phyloP scores from a whole-genome alignment of 2,113 vertebrate genomes.

The Planiliza haematocheilus region DNA sequence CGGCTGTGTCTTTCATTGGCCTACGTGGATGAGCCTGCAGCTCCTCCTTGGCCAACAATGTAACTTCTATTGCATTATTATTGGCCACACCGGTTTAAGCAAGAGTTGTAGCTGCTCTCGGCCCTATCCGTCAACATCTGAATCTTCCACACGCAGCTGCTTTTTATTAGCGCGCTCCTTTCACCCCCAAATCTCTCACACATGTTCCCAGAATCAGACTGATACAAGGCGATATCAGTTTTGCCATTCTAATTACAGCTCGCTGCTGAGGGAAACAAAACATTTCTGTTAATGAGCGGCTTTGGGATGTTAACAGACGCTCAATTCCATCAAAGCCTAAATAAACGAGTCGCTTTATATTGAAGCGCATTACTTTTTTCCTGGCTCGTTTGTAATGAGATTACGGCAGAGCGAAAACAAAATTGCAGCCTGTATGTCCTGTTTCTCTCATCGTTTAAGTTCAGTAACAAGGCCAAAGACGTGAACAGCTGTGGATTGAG shows the following conservation, averaged over 20 bases:
- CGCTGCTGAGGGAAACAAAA: constrained; percentile 70
- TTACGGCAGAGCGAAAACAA: constrained; percentile 1
- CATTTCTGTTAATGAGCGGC: constrained; percentile 77
- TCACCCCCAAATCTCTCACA: constrained; percentile 82
- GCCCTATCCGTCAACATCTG: constrained; percentile 71
- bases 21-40: constrained; percentile 40
- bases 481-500: constrained; percentile 51
- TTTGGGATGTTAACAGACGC: constrained; percentile 61
- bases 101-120: constrained; percentile 69
- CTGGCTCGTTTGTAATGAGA: constrained; percentile 55
- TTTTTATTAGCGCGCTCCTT: constrained; percentile 76
- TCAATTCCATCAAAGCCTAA: constrained; percentile 47
- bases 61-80: constrained; percentile 74
- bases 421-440: not conserved
- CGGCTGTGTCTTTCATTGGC: constrained; percentile 57
- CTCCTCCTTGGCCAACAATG: constrained; percentile 66
- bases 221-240: constrained; percentile 83
- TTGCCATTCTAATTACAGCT: constrained; percentile 83
- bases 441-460: constrained; percentile 22
- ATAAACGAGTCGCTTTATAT: constrained; percentile 61
- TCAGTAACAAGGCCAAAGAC: constrained; percentile 27
- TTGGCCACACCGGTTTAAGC: constrained; percentile 71
- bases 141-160: constrained; percentile 79
- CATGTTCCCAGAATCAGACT: constrained; percentile 83
- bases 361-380: constrained; percentile 43